These are phyloP conservation scores for Oncopodura yosiiana DNA, from an alignment of 1,140 invertebrate species.

Conservation along the genomic window DNA sequence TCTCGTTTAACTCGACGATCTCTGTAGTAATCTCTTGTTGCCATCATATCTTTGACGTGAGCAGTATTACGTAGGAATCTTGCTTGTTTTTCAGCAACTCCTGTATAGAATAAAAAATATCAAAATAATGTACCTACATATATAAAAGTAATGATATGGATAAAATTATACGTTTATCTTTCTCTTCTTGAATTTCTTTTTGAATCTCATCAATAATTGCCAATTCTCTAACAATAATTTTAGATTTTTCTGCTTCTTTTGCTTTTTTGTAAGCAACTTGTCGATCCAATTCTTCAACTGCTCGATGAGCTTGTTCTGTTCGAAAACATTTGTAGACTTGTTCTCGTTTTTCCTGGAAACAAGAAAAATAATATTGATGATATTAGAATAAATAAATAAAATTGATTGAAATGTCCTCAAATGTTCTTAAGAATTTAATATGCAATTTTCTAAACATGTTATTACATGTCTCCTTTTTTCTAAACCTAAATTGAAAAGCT, in stretches of 20 bases:
- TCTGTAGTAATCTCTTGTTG: slow-evolving; percentile 29
- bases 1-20: slow-evolving; percentile 27
- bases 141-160: too few relatives aligned
- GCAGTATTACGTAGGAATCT: slow-evolving; percentile 14
- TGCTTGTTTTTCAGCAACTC: slow-evolving; percentile 13
- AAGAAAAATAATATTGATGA: neutral
- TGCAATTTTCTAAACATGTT: too few relatives aligned
- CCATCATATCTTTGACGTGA: slow-evolving; percentile 32
- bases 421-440: too few relatives aligned
- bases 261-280: slow-evolving; percentile 26
- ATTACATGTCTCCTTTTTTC: too few relatives aligned
- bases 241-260: slow-evolving; percentile 1
- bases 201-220: slow-evolving; percentile 13
- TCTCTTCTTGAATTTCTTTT: slow-evolving; percentile 13
- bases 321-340: slow-evolving; percentile 12
- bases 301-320: neutral
- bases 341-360: slow-evolving; percentile 14
- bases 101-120: too few relatives aligned
- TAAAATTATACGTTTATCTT: slow-evolving; percentile 15
- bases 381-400: neutral
- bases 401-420: neutral
- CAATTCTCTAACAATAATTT: slow-evolving; percentile 19
- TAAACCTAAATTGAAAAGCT: too few relatives aligned
- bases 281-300: slow-evolving; percentile 3
- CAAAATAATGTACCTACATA: too few relatives aligned